Evolutionary conservation across 2,797 vertebrate genomes (phyloP).

Genomic region (Argyrosomus regius): DNA sequence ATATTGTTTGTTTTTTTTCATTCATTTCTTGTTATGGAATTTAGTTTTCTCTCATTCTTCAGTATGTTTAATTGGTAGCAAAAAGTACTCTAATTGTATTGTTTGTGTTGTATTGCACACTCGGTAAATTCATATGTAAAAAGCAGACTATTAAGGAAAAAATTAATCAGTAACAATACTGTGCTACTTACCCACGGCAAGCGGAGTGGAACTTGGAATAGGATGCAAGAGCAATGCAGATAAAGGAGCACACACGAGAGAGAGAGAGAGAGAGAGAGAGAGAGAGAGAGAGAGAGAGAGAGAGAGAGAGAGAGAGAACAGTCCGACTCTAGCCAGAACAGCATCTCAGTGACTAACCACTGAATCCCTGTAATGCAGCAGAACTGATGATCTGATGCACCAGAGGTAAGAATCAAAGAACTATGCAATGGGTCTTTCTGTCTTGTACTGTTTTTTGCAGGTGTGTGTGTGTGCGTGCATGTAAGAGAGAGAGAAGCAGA

Average conservation of each 20-base stretch:
- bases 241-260: conserved; percentile 51
- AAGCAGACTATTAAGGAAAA: conserved; percentile 3
- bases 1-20: too few species aligned
- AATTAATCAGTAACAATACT: background rate
- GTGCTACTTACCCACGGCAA: conserved; percentile 31
- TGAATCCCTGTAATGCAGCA: conserved; percentile 51
- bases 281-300: conserved; percentile 12
- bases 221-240: conserved; percentile 59
- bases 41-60: background rate
- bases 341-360: conserved; percentile 37
- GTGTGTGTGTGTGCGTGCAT: background rate
- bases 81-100: background rate
- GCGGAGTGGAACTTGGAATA: conserved; percentile 49
- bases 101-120: background rate
- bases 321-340: conserved; percentile 33
- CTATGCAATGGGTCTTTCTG: conserved; percentile 11
- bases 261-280: background rate
- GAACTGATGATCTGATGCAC: conserved; percentile 33
- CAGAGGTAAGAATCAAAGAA: conserved; percentile 47
- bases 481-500: background rate
- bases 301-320: too few species aligned
- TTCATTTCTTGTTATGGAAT: too few species aligned
- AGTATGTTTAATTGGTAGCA: background rate
- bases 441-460: conserved; percentile 12
- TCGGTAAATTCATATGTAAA: background rate